Evolutionary conservation across 2,113 vertebrate genomes (phyloP), one percentile per base, ranked within the genome.

Genomic region (Petroica traversi): DNA sequence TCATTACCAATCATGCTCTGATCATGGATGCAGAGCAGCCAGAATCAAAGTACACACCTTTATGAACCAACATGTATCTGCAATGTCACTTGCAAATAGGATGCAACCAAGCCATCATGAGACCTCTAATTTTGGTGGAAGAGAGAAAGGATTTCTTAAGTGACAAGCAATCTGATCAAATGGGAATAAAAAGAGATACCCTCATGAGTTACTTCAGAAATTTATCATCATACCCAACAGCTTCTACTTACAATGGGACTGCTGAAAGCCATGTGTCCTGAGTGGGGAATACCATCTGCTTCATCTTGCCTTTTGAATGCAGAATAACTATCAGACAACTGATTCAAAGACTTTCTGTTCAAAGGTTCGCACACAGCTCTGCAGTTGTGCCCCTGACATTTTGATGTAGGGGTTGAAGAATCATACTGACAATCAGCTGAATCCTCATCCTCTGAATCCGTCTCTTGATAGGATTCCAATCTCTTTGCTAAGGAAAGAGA

Each of bases 231-330:
- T 94, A 69, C 31, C 28, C 49, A 77, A 25, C 6, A 40, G 16
- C 9, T 68, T 81, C 64, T 76, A 97, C 98, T 98, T 95, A 99
- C 99, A 97, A 99, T 99, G 69, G 98, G 98, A 94, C 99, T 99
- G 96, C 99, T 99, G 97, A 99, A 99, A 62, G 99, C 98, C 22
- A 98, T 96, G 3, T 98, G 97, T 82, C 88, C 92, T 59, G 96
- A 95, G 46, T 33, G 72, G 43, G 85, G 88, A 69, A 57, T 23
- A 75, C 67, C 95, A 64, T 41, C 72, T 5, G 62, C 72, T 83
- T 96, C 96, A 76, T 96, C 95, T 80, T 96, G 87, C 55, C 61
- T 93, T 92, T 68, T 94, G 19, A 96, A 48, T 6, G 88, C 96
- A 16, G 93, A 84, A 52, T 96, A 96, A n/a, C 92, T 96, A 43